Base-by-base conservation (phyloP, 2,888 invertebrate genomes). In the Platycheirus rosarum region DNA sequence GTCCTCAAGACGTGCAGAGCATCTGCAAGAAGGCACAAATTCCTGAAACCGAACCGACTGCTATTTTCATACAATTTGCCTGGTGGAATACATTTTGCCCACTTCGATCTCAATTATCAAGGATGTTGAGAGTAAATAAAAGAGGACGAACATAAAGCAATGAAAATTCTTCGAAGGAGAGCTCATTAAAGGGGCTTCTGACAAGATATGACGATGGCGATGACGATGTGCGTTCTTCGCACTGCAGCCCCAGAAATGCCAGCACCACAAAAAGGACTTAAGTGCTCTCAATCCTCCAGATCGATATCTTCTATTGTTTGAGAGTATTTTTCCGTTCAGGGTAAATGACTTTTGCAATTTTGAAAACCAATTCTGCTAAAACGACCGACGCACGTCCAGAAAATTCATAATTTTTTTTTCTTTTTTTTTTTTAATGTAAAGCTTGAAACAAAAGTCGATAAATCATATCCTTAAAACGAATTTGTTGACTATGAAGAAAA, bases 341-440 rank as follows among this genome's bases (percentile, higher is more conserved):
- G 66, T 66, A 62, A 73, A 68, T 73, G 78, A 73, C 78, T 53
- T 73, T 73, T 62, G 66, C 49, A 51, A 42, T 35, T 57, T 40
- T 20, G 40, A 37, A 42, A 26, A 23, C 20, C 14, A 35, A 14
- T 55, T 49, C n/a, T 37, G 13, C 2, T 14, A 26, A 16, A 35
- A 80, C 74, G 48, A 18, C 32, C 35, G 18, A 18, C 2, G 35
- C 3, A 23, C 60, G 14, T 46, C 71, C 85, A 37, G 11, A 35
- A 51, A 13, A 42, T 35, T 68, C 42, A 57, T 55, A 85, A n/a
- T n/a, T n/a, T n/a, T 85, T 86, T 85, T 85, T 85, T 63, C 69
- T 86, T 87, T 85, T 87, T 87, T 85, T 26, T 57, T 60, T 29
- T 14, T 8, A 84, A 85, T 40, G 3, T 40, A 85, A 85, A 86